Conservation (phyloP, 2,888 invertebrate species). For the Dasypolia templi region DNA sequence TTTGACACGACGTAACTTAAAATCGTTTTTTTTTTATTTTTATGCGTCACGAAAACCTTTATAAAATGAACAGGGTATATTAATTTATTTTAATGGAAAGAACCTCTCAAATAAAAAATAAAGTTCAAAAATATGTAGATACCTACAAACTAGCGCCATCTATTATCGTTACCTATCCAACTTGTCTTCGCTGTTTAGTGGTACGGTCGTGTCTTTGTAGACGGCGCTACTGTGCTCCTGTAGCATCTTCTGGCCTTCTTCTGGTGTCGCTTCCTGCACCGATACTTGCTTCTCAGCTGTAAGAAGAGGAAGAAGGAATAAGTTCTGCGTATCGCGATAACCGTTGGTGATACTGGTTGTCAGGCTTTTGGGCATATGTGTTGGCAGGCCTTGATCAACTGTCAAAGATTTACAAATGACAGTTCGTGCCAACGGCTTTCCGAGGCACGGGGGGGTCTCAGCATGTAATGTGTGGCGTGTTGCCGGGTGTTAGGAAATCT, state of each 20-base stretch:
- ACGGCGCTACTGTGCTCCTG: slow-evolving; percentile 72
- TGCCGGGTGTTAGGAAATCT: too few species aligned
- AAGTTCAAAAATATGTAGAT: neutral
- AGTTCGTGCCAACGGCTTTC: neutral
- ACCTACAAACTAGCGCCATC: slow-evolving; percentile 55
- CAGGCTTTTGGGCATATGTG: neutral
- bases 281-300: slow-evolving; percentile 66
- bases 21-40: too few species aligned
- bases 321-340: neutral
- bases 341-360: neutral
- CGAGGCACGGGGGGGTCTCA: neutral
- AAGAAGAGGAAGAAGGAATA: slow-evolving; percentile 27
- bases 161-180: slow-evolving; percentile 58
- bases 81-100: neutral
- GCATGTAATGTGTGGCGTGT: too few species aligned
- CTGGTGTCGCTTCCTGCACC: slow-evolving; percentile 47
- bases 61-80: neutral
- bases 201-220: slow-evolving; percentile 80
- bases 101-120: neutral
- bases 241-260: slow-evolving; percentile 83
- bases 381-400: too few species aligned
- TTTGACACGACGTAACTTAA: too few species aligned
- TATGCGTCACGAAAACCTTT: neutral
- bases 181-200: slow-evolving; percentile 64
- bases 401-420: neutral